phyloP scores from a whole-genome alignment of 2,888 invertebrate species.

The Plebejus melissa region DNA sequence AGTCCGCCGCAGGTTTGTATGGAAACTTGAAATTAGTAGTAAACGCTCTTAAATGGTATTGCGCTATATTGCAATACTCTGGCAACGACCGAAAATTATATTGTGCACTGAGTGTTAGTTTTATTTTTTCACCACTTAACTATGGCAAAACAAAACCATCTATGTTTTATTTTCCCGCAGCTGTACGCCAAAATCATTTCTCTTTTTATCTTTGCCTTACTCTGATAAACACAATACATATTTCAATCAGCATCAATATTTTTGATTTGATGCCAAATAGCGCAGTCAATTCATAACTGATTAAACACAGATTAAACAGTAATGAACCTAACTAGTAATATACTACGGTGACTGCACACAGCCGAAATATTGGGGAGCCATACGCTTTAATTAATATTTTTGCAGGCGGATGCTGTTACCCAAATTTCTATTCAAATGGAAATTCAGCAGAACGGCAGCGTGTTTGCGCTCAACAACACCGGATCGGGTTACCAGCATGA shows the following conservation, averaged over 20 bases:
- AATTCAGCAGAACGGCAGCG: slow-evolving; percentile 6
- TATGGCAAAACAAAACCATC: too few relatives aligned
- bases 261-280: neutral
- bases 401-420: neutral
- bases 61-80: neutral
- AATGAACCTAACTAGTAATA: neutral
- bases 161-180: too few relatives aligned
- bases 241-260: neutral
- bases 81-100: neutral
- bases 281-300: neutral
- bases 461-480: neutral
- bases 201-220: neutral
- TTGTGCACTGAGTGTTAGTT: neutral
- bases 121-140: neutral
- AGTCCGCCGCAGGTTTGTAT: too few relatives aligned
- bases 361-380: neutral
- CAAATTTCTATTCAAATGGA: slow-evolving; percentile 15
- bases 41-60: too few relatives aligned
- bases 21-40: too few relatives aligned
- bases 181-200: neutral
- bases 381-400: slow-evolving; percentile 17
- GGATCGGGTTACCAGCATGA: neutral
- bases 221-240: neutral
- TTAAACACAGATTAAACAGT: neutral
- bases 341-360: neutral